Evolutionary conservation across 2,797 vertebrate species (phyloP).

Genomic region (Ctenochaetus hawaiiensis): DNA sequence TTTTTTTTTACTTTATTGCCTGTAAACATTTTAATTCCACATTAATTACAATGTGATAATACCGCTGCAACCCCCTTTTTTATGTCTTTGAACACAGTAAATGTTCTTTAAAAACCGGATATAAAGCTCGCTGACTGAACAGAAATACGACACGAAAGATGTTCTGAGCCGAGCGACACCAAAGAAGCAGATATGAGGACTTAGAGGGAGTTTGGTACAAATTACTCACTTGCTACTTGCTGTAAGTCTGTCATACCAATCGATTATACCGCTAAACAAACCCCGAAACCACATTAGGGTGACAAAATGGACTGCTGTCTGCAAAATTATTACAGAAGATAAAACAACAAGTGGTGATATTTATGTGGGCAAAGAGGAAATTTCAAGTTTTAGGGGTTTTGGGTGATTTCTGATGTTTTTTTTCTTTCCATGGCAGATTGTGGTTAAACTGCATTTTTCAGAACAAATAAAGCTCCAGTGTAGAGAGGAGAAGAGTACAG

Average conservation of each 20-base stretch:
- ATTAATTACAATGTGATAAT: background rate
- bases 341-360: slow-evolving; percentile 25
- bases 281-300: slow-evolving; percentile 52
- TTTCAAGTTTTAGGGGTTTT: background rate
- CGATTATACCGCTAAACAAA: slow-evolving; percentile 48
- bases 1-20: slow-evolving; percentile 14
- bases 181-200: slow-evolving; percentile 12
- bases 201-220: background rate
- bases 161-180: background rate
- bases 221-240: slow-evolving; percentile 30
- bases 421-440: background rate
- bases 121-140: slow-evolving; percentile 1
- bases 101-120: background rate
- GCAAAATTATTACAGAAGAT: slow-evolving; percentile 37
- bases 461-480: background rate
- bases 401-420: background rate
- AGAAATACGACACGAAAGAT: background rate
- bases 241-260: slow-evolving; percentile 22
- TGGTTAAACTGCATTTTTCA: too few species aligned
- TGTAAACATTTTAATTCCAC: slow-evolving; percentile 17
- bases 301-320: slow-evolving; percentile 57
- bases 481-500: background rate
- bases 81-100: background rate
- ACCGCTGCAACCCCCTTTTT: too few species aligned
- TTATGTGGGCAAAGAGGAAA: background rate